These are phyloP conservation scores for Antigone vipio DNA, from an alignment of 2,113 vertebrate genomes.

Conservation along the genomic window DNA sequence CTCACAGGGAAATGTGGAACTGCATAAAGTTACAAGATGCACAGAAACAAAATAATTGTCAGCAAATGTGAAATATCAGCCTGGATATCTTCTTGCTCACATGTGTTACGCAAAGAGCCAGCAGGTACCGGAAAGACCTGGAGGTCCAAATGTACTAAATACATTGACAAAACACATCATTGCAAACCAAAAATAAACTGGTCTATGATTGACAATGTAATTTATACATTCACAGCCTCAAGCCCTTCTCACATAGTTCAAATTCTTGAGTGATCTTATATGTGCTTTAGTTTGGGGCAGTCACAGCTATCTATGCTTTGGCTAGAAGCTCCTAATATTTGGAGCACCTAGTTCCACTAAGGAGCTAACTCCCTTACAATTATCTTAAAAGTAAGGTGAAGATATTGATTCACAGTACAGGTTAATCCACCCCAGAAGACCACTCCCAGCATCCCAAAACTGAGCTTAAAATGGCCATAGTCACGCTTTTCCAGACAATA, in stretches of 20 bases:
- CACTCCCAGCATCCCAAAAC: background rate
- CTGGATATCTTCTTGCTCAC: background rate
- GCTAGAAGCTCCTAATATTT: background rate
- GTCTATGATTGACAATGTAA: background rate
- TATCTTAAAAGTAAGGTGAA: background rate
- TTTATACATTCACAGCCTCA: background rate
- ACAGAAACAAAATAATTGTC: background rate
- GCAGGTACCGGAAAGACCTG: background rate
- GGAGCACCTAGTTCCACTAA: background rate
- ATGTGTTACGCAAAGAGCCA: background rate
- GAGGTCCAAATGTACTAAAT: background rate
- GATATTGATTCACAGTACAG: background rate
- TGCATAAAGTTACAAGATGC: background rate
- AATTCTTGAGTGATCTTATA: background rate
- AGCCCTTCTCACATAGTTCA: background rate
- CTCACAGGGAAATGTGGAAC: background rate
- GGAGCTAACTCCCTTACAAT: background rate
- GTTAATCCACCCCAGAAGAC: background rate
- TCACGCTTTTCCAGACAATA: background rate
- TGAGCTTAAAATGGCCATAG: background rate
- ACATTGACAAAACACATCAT: background rate
- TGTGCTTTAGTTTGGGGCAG: background rate
- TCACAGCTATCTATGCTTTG: background rate
- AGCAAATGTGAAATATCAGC: background rate
- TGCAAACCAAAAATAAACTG: background rate